Conservation (phyloP, 2,888 invertebrate genomes). For the Rotaria socialis region DNA sequence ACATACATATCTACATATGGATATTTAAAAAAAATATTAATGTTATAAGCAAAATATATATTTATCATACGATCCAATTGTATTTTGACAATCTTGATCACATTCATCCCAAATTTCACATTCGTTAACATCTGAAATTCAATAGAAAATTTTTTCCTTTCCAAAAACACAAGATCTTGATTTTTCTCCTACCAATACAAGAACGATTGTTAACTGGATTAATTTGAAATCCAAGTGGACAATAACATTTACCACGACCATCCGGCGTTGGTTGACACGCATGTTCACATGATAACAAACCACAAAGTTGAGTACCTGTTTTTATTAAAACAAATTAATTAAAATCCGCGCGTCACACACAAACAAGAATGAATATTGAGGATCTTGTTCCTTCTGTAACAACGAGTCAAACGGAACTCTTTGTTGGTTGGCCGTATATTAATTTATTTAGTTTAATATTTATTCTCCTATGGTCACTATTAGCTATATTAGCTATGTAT, state of each 20-base stretch:
- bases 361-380: not conserved
- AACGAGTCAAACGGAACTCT: not conserved
- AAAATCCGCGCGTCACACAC: not conserved
- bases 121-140: slow-evolving; percentile 75
- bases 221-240: slow-evolving; percentile 79
- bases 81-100: slow-evolving; percentile 86
- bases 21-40: slow-evolving; percentile 47
- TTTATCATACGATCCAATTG: slow-evolving; percentile 69
- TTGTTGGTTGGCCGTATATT: not conserved
- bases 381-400: not conserved
- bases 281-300: slow-evolving; percentile 78
- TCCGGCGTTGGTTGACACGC: slow-evolving; percentile 82
- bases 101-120: slow-evolving; percentile 66
- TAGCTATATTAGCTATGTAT: not conserved
- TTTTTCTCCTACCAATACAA: slow-evolving; percentile 64
- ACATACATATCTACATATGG: slow-evolving; percentile 62
- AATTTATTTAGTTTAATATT: slow-evolving; percentile 14
- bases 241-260: slow-evolving; percentile 79
- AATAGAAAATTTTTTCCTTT: not conserved
- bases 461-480: not conserved
- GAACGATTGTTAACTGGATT: slow-evolving; percentile 71
- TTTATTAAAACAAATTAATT: slow-evolving; percentile 52
- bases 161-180: not conserved
- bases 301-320: slow-evolving; percentile 63
- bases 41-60: slow-evolving; percentile 51